Percentiles rank a stretch among this genome's conserved stretches.
Evolutionary conservation across 2,888 invertebrate genomes (phyloP).

Genomic region (Acronicta aceris): DNA sequence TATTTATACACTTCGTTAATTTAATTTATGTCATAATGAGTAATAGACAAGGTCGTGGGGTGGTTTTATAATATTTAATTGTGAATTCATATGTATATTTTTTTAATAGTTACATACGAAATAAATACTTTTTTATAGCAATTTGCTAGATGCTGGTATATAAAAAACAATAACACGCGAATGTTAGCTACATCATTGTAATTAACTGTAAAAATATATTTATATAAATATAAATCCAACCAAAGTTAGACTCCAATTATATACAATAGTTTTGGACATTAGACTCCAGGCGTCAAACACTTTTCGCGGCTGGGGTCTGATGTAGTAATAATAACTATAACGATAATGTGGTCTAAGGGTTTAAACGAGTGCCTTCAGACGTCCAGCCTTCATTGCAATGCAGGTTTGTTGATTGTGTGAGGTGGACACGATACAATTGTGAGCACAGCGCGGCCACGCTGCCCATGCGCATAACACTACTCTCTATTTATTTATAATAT

Average conservation of each 20-base stretch:
- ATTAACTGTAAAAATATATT: conserved; percentile 59
- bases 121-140: conserved; percentile 50
- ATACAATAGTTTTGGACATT: conserved; percentile 67
- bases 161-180: conserved; percentile 70
- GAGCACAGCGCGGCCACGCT: conserved; percentile 10
- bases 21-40: conserved; percentile 36
- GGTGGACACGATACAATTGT: conserved; percentile 70
- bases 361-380: conserved; percentile 87
- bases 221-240: conserved; percentile 68
- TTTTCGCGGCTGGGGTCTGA: conserved; percentile 52
- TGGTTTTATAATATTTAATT: conserved; percentile 30
- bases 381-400: conserved; percentile 86
- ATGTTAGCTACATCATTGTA: conserved; percentile 73
- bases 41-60: conserved; percentile 38
- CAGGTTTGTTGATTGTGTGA: conserved; percentile 83
- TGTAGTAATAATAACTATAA: conserved; percentile 63
- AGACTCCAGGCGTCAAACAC: conserved; percentile 45
- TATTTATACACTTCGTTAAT: conserved; percentile 43
- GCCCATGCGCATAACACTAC: conserved; percentile 7
- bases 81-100: not conserved
- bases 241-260: conserved; percentile 76
- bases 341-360: conserved; percentile 79
- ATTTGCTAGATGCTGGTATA: conserved; percentile 60
- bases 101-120: conserved; percentile 25
- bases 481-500: conserved; percentile 23